These are phyloP conservation scores for Ceryle rudis DNA, from an alignment of 2,797 vertebrate genomes.

Conservation along the genomic window DNA sequence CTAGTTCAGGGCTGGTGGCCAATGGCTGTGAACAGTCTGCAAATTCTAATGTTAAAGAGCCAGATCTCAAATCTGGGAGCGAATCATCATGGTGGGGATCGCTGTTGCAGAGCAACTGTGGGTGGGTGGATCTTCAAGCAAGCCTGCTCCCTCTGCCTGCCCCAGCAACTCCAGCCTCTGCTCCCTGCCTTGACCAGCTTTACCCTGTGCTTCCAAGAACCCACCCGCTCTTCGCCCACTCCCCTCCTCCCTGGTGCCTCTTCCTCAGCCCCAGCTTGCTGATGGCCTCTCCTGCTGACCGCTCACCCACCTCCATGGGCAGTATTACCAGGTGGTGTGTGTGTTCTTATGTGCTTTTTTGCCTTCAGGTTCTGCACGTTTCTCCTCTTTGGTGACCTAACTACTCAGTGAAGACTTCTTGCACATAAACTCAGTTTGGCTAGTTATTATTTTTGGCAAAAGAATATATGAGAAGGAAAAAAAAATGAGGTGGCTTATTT, in stretches of 20 bases:
- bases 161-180: not conserved
- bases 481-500: not conserved
- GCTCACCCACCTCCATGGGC: not conserved
- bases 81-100: accelerated
- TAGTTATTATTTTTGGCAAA: slow-evolving; percentile 5
- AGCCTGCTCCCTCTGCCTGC: not conserved
- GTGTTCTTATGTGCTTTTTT: not conserved
- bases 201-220: not conserved
- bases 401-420: not conserved
- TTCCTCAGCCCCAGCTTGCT: not conserved
- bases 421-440: not conserved
- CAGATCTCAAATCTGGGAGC: not conserved
- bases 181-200: not conserved
- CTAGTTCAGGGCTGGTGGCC: not conserved
- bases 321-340: not conserved
- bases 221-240: accelerated
- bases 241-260: not conserved
- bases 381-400: not conserved
- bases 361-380: not conserved
- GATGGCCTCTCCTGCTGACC: not conserved
- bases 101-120: not conserved
- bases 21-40: accelerated
- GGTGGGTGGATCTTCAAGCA: not conserved
- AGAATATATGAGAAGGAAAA: not conserved
- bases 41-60: not conserved